Conservation (phyloP, 2,797 vertebrate species). For the Coracias cyanogaster region DNA sequence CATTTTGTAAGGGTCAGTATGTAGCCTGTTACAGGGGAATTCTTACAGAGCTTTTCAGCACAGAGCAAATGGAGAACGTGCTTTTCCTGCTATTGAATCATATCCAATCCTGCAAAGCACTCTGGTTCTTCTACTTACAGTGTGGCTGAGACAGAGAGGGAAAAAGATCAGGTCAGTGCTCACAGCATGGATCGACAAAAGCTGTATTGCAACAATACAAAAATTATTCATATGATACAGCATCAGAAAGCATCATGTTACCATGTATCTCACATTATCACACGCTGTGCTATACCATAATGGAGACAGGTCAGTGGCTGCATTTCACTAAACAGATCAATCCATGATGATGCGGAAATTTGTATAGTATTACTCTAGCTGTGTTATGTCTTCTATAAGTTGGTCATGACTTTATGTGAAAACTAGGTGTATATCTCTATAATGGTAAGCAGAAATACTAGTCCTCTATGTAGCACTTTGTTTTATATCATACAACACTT, state of each 20-base stretch:
- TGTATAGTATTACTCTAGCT: not conserved
- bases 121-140: not conserved
- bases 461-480: not conserved
- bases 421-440: not conserved
- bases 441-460: not conserved
- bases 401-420: not conserved
- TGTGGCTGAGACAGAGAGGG: not conserved
- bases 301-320: not conserved
- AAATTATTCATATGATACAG: not conserved
- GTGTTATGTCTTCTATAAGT: not conserved
- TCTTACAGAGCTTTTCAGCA: not conserved
- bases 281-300: not conserved
- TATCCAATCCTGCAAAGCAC: not conserved
- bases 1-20: not conserved
- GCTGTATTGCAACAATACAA: not conserved
- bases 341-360: not conserved
- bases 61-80: not conserved
- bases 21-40: not conserved
- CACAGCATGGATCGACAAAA: not conserved
- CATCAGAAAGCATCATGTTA: not conserved
- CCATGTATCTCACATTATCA: not conserved
- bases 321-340: not conserved
- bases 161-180: not conserved
- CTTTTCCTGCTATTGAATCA: not conserved
- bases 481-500: not conserved